Evolutionary conservation across 2,888 invertebrate species (phyloP).

Genomic region (Lydus trimaculatus): DNA sequence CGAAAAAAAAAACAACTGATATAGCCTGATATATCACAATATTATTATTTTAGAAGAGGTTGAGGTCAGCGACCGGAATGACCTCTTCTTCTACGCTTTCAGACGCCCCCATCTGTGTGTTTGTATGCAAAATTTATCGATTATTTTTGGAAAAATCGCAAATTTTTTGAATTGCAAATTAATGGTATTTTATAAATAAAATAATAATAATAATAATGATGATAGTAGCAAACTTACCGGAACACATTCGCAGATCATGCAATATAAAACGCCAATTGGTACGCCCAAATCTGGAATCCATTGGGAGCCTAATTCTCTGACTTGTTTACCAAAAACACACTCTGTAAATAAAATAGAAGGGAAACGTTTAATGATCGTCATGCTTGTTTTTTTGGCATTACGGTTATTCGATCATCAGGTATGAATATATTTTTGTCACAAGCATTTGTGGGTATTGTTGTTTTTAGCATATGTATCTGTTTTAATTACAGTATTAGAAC

Average conservation of each 20-base stretch:
- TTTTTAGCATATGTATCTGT: neutral
- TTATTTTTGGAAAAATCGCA: too few species aligned
- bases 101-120: conserved; percentile 54
- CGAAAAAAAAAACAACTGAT: conserved; percentile 49
- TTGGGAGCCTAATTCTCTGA: conserved; percentile 85
- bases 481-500: conserved; percentile 20
- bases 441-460: neutral
- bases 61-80: conserved; percentile 56
- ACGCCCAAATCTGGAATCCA: conserved; percentile 95
- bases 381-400: neutral
- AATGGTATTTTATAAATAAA: too few species aligned
- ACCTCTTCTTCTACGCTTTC: conserved; percentile 53
- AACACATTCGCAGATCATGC: conserved; percentile 94
- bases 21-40: conserved; percentile 57
- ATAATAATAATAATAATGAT: too few species aligned
- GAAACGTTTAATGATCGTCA: too few species aligned
- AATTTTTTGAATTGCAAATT: too few species aligned
- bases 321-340: conserved; percentile 89
- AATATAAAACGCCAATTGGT: conserved; percentile 93
- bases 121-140: too few species aligned
- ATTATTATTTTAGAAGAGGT: conserved; percentile 18
- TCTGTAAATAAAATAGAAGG: conserved; percentile 75
- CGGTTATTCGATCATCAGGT: conserved; percentile 13
- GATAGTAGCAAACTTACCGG: conserved; percentile 91
- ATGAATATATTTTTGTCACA: neutral